phyloP scores from a whole-genome alignment of 1,140 invertebrate genomes.

The Teleopsis dalmanni region DNA sequence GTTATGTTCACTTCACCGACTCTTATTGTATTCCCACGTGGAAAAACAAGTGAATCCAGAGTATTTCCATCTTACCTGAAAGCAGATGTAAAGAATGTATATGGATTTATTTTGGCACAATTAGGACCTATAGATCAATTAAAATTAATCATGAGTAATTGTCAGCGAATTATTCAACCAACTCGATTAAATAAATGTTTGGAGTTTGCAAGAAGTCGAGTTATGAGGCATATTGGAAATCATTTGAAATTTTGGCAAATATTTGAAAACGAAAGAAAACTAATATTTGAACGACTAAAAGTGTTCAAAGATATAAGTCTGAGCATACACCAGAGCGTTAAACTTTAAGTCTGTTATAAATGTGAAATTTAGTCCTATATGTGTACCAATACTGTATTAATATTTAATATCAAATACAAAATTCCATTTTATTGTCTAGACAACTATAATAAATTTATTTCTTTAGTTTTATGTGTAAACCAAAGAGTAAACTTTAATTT shows the following conservation, averaged over 20 bases:
- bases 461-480: no score
- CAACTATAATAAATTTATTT: no score
- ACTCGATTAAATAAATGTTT: slow-evolving; percentile 26
- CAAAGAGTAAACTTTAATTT: no score
- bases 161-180: slow-evolving; percentile 8
- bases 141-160: slow-evolving; percentile 21
- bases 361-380: no score
- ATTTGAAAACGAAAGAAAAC: slow-evolving; percentile 22
- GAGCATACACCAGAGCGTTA: slow-evolving; percentile 28
- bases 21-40: slow-evolving; percentile 27
- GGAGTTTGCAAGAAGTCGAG: slow-evolving; percentile 28
- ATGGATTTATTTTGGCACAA: slow-evolving; percentile 30
- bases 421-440: no score
- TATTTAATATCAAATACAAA: no score
- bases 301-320: slow-evolving; percentile 31
- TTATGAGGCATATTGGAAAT: slow-evolving; percentile 27
- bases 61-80: slow-evolving; percentile 26
- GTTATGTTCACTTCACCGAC: slow-evolving; percentile 24
- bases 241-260: slow-evolving; percentile 31
- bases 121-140: slow-evolving; percentile 28
- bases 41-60: slow-evolving; percentile 19
- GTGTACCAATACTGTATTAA: no score
- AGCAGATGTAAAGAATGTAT: slow-evolving; percentile 25
- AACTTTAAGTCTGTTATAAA: slow-evolving; percentile 18
- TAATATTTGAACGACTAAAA: slow-evolving; percentile 26